These are phyloP conservation scores for Lycaon pictus DNA, from an alignment of 2,113 vertebrate species.

Conservation along the genomic window DNA sequence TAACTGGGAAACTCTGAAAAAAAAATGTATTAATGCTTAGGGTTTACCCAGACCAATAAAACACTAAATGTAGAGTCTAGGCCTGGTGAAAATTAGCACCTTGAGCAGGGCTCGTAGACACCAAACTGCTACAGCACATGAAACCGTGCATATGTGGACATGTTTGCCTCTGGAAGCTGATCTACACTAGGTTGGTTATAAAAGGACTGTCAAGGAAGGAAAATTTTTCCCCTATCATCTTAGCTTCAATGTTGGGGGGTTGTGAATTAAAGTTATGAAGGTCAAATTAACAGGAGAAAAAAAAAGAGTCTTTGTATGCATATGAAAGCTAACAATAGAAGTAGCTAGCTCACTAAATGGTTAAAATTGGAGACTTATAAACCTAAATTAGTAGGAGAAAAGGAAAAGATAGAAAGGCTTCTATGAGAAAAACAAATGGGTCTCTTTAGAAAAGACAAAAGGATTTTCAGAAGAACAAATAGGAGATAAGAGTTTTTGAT, in stretches of 20 bases:
- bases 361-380: background rate
- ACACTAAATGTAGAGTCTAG: background rate
- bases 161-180: background rate
- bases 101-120: background rate
- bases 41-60: background rate
- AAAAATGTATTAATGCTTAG: background rate
- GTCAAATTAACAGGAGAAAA: background rate
- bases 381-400: background rate
- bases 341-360: background rate
- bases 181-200: background rate
- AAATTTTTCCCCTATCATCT: background rate
- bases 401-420: background rate
- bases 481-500: background rate
- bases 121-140: background rate
- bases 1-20: background rate
- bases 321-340: background rate
- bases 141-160: background rate
- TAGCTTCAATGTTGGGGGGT: background rate
- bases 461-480: background rate
- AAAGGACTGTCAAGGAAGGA: background rate
- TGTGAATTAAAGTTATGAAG: background rate
- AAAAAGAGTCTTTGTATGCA: background rate
- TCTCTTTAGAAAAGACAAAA: background rate
- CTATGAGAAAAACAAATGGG: background rate
- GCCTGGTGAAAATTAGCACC: background rate